Base-by-base conservation (phyloP, 2,113 vertebrate genomes). In the Chaetodon auriga region DNA sequence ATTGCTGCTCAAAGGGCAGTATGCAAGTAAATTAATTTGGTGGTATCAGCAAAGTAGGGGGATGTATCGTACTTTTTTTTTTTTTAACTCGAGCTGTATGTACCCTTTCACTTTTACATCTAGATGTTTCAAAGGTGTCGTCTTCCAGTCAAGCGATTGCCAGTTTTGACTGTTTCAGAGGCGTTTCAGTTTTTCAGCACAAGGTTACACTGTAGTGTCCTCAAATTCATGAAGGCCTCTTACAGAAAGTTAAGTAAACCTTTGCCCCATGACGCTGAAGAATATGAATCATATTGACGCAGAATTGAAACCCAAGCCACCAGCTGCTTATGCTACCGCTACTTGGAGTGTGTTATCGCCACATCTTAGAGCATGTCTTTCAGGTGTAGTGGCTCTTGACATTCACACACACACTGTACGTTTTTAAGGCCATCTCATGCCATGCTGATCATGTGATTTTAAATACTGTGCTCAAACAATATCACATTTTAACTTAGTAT, bases 201-300 rank as follows among this genome's bases (percentile, higher is more conserved):
- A 90, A 83, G 46, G 41, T 76, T 46, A 62, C 51, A 12, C 18
- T 18, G 16, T 19, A 25, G 5, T 21, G 11, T 25, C n/a, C n/a
- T 36, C 61, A 82, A 61, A 70, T 53, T 66, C 57, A 58, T 5
- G 14, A 81, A 41, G 11, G 23, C 38, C 13, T 54, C 11, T 57
- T 2, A 23, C 35, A 79, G 53, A 87, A 60, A 60, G 35, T 15
- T 2, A 10, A 48, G 38, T 51, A 57, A 68, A 84, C 85, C 80
- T 90, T 92, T 88, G 69, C n/a, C 60, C 83, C 43, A 38, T 43
- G 48, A 60, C 45, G 36, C 6, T 54, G 18, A 61, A 87, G 49
- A 36, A 69, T 55, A 71, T 86, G 69, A 88, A 58, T 66, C 75
- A 82, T 15, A 74, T 7, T 16, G 62, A 80, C 2, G 10, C 23